Base-by-base conservation (phyloP, 2,888 invertebrate species). In the Serripes groenlandicus region DNA sequence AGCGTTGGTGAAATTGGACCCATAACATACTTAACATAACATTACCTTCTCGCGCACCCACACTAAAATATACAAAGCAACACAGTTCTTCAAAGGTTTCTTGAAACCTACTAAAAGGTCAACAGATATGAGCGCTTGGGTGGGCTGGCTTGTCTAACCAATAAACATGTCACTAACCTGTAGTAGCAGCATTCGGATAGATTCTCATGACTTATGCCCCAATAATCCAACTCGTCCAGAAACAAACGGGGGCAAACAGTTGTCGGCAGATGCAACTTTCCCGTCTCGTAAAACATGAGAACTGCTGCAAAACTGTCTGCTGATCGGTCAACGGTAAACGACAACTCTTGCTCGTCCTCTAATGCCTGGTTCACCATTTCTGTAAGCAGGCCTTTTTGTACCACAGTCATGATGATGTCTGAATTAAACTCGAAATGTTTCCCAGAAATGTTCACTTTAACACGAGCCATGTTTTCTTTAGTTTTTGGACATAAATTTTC, bases 381-480 rank as follows among this genome's bases (percentile, higher is more conserved):
- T 3, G n/a, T 26, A 11, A 62, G 28, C 4, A 30, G 62, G 34
- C 58, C 58, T n/a, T n/a, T n/a, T 7, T 26, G 58, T 4, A 7
- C 7, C 15, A 4, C 9, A 4, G 11, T 58, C 28, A 28, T 26
- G 3, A 62, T 5, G 3, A 62, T 30, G 34, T 30, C 7, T 3
- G 62, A 62, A n/a, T 62, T 34, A n/a, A 62, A 62, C 34, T 62
- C 62, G 34, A 62, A 62, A 9, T 62, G 62, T 62, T 11, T 62
- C 1, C 62, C 62, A 34, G 62, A 62, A 1, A 62, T 34, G 62
- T 62, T 62, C 21, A 62, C 3, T 5, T 62, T 11, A 28, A 62
- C 34, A 26, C 62, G 62, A 21, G 21, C 5, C 62, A 62, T 62
- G n/a, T n/a, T n/a, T n/a, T n/a, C n/a, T n/a, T n/a, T n/a, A n/a